Conservation (phyloP, 2,113 vertebrate species). For the Felis chaus region DNA sequence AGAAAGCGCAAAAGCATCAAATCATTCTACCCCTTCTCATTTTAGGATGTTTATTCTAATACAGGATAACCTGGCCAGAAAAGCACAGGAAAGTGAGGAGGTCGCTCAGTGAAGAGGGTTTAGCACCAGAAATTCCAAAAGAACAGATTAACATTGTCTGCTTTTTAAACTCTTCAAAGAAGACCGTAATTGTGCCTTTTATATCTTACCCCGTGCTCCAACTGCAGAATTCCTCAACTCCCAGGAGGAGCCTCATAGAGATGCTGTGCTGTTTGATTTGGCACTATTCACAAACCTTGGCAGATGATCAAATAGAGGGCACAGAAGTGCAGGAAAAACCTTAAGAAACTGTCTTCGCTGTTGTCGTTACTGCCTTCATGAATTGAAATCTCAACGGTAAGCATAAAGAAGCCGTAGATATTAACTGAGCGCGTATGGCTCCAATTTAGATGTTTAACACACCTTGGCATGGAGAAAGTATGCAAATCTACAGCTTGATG, state of each 20-base stretch:
- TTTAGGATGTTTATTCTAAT: neutral
- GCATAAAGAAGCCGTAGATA: constrained; percentile 59
- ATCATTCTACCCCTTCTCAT: neutral
- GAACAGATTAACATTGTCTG: constrained; percentile 61
- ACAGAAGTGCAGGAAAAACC: constrained; percentile 83
- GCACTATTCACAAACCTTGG: constrained; percentile 81
- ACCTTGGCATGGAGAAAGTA: constrained; percentile 56
- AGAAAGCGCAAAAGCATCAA: neutral
- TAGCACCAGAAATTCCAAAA: constrained; percentile 64
- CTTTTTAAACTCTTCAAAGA: constrained; percentile 70
- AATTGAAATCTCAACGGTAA: constrained; percentile 73
- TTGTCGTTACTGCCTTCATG: constrained; percentile 70
- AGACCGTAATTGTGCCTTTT: constrained; percentile 75
- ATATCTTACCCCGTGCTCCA: constrained; percentile 69
- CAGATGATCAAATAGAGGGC: constrained; percentile 85
- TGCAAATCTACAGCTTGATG: neutral
- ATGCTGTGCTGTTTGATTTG: constrained; percentile 86
- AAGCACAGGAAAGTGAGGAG: constrained; percentile 41
- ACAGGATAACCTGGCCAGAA: neutral
- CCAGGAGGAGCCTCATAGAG: constrained; percentile 78
- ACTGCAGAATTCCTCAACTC: constrained; percentile 81
- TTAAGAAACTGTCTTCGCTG: constrained; percentile 83
- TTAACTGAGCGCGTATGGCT: neutral
- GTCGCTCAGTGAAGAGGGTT: constrained; percentile 35
- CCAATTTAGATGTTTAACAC: constrained; percentile 30